phyloP scores from a whole-genome alignment of 2,797 vertebrate species.

The Sebastes umbrosus region DNA sequence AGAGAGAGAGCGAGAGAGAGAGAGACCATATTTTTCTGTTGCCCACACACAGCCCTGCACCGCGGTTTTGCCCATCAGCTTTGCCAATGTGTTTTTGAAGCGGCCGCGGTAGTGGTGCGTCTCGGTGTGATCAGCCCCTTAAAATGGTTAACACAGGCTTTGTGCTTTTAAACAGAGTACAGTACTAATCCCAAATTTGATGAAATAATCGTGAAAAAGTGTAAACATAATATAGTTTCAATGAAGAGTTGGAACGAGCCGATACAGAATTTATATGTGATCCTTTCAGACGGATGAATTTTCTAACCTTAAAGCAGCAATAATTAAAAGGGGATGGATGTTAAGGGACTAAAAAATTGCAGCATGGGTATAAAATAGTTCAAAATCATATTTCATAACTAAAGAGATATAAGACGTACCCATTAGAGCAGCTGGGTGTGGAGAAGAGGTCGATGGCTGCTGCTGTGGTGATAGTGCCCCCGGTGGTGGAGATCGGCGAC shows the following conservation, averaged over 20 bases:
- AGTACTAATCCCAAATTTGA: background rate
- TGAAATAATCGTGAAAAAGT: background rate
- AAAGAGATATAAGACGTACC: constrained; percentile 74
- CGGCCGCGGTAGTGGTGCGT: no score
- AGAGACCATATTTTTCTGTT: no score
- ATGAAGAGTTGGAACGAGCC: background rate
- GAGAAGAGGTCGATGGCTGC: constrained; percentile 97
- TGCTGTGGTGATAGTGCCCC: constrained; percentile 93
- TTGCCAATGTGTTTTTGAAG: no score
- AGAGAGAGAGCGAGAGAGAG: no score
- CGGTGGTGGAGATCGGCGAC: constrained; percentile 93
- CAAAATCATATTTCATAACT: background rate
- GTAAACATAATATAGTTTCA: background rate
- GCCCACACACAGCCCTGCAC: no score
- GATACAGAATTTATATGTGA: background rate
- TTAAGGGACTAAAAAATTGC: background rate
- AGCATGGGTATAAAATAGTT: background rate
- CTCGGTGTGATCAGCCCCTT: no score
- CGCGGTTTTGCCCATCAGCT: no score
- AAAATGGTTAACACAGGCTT: background rate
- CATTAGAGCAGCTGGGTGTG: constrained; percentile 96
- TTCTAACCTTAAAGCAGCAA: background rate
- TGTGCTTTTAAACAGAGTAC: background rate
- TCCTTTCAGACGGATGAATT: background rate
- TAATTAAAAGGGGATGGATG: background rate